phyloP scores from a whole-genome alignment of 2,888 invertebrate genomes.

The Morpho deidamia region DNA sequence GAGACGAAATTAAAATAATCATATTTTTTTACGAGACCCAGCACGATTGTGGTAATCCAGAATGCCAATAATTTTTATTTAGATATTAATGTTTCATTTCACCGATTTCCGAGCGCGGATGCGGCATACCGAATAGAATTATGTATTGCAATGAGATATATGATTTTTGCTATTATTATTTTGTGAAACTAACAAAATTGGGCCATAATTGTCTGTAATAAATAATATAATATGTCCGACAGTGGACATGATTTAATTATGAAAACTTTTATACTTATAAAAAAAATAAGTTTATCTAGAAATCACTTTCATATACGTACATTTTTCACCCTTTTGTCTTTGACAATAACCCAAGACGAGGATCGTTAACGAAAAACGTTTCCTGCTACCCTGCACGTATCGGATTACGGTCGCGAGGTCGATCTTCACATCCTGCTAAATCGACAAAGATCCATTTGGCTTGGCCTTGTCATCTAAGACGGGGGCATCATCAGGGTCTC shows the following conservation, averaged over 20 bases:
- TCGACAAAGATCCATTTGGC: slow-evolving; percentile 46
- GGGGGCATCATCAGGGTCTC: slow-evolving; percentile 51
- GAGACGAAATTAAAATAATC: too few species aligned
- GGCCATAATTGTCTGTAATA: background rate
- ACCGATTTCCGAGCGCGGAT: slow-evolving; percentile 5
- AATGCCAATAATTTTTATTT: slow-evolving; percentile 5
- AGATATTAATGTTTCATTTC: slow-evolving; percentile 8
- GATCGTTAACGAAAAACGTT: slow-evolving; percentile 54
- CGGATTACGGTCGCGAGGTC: slow-evolving; percentile 49
- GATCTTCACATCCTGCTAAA: slow-evolving; percentile 56
- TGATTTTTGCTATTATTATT: too few species aligned
- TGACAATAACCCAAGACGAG: slow-evolving; percentile 25
- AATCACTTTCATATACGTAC: too few species aligned
- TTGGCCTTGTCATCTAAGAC: slow-evolving; percentile 36
- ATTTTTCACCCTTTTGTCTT: slow-evolving; percentile 10
- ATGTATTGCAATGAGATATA: slow-evolving; percentile 1
- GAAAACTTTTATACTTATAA: too few species aligned
- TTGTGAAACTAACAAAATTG: too few species aligned
- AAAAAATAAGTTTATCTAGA: too few species aligned
- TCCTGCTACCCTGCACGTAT: slow-evolving; percentile 48
- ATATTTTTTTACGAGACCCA: too few species aligned
- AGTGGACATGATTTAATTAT: too few species aligned
- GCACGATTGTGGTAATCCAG: background rate
- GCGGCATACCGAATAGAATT: background rate
- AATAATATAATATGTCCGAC: too few species aligned